Conservation (phyloP, 2,888 invertebrate genomes). For the Lumbricus terrestris region DNA sequence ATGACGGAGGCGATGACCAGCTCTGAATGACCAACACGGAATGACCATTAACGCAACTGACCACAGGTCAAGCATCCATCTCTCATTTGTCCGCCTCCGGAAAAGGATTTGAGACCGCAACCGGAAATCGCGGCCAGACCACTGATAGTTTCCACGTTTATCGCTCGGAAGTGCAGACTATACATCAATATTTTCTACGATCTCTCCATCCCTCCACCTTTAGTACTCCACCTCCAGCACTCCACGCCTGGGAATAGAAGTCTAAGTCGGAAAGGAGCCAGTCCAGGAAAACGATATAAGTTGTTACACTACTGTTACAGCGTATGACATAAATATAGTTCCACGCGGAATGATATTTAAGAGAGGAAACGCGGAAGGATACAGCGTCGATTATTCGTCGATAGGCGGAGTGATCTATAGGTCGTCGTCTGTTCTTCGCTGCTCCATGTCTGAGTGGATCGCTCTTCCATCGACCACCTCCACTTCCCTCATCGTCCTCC, state of each 20-base stretch:
- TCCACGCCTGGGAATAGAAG: too few species aligned
- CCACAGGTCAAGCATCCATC: not conserved
- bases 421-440: not conserved
- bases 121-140: not conserved
- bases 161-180: not conserved
- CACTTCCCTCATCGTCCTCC: not conserved
- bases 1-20: not conserved
- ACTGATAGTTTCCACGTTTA: not conserved
- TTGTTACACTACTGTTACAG: too few species aligned
- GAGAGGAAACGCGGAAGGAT: not conserved
- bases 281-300: not conserved
- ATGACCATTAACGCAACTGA: not conserved
- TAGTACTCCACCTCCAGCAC: not conserved
- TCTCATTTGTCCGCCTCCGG: not conserved
- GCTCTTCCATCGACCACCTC: not conserved
- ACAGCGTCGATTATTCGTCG: not conserved
- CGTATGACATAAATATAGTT: not conserved
- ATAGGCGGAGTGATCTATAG: not conserved
- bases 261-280: not conserved
- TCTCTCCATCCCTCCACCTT: not conserved
- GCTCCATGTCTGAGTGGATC: not conserved
- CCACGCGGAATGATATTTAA: constrained; percentile 3
- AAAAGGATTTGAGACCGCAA: not conserved
- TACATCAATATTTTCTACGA: not conserved
- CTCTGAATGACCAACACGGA: not conserved